Conservation (phyloP, 2,888 invertebrate genomes). For the Eilema depressum region DNA sequence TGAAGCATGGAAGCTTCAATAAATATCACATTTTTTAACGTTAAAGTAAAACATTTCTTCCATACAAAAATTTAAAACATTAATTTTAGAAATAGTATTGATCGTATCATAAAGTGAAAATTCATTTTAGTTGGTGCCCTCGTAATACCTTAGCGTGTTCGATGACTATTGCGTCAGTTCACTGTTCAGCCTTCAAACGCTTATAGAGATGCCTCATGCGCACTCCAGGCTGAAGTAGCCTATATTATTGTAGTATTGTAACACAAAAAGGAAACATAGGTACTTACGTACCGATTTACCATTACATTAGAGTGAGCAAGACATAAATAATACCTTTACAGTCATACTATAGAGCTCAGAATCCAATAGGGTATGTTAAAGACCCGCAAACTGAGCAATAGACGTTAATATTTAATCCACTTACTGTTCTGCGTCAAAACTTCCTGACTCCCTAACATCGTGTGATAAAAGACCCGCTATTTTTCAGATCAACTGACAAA, state of each 20-base stretch:
- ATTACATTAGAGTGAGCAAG: neutral
- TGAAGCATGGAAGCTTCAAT: too few relatives aligned
- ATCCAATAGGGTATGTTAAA: slow-evolving; percentile 14
- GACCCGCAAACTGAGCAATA: slow-evolving; percentile 8
- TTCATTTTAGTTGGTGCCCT: neutral
- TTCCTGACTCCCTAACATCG: slow-evolving; percentile 1
- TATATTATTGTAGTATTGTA: neutral
- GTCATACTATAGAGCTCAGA: slow-evolving; percentile 8
- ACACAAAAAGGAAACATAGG: slow-evolving; percentile 2
- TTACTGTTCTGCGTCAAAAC: slow-evolving; percentile 15
- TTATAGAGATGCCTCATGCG: neutral
- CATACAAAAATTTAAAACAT: neutral
- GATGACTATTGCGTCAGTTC: slow-evolving; percentile 2
- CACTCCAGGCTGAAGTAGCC: slow-evolving; percentile 1
- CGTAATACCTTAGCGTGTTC: slow-evolving; percentile 4
- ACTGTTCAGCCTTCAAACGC: slow-evolving; percentile 2
- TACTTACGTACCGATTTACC: neutral
- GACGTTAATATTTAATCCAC: slow-evolving; percentile 16
- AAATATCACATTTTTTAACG: too few relatives aligned
- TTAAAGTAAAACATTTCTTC: neutral
- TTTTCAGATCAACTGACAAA: too few relatives aligned
- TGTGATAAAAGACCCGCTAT: neutral
- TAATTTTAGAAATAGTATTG: slow-evolving; percentile 2
- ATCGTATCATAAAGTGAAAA: neutral
- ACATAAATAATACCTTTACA: slow-evolving; percentile 1